phyloP scores from a whole-genome alignment of 2,888 invertebrate genomes.

The Hecatera dysodea region DNA sequence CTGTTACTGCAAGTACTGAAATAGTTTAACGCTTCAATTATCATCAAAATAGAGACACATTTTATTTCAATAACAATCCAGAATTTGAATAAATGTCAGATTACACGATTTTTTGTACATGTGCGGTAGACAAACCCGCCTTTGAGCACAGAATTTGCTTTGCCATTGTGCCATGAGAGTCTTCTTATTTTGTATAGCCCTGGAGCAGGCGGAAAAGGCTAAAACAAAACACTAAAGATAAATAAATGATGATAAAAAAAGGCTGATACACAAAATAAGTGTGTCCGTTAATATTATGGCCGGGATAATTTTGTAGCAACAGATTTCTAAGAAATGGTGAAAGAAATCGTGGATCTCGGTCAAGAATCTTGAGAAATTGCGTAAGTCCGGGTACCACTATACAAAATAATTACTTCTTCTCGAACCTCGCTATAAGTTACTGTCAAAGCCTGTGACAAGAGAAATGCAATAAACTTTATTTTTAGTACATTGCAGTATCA shows the following conservation, averaged over 20 bases:
- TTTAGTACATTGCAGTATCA: conserved; percentile 17
- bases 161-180: conserved; percentile 10
- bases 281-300: neutral
- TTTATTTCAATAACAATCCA: neutral
- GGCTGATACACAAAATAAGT: no score
- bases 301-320: neutral
- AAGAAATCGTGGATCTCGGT: neutral
- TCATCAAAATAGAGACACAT: neutral
- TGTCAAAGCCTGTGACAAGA: conserved; percentile 12
- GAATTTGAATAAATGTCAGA: neutral
- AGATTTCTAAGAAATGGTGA: neutral
- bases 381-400: conserved; percentile 5
- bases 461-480: conserved; percentile 40
- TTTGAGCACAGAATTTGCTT: neutral
- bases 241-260: neutral
- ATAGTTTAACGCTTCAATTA: neutral
- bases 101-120: conserved; percentile 1
- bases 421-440: conserved; percentile 9
- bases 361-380: neutral
- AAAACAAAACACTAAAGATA: neutral
- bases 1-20: conserved; percentile 94
- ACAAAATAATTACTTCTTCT: conserved; percentile 3
- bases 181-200: conserved; percentile 3
- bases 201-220: neutral
- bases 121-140: neutral